phyloP scores from a whole-genome alignment of 1,140 invertebrate species.

The Eriosoma lanigerum region DNA sequence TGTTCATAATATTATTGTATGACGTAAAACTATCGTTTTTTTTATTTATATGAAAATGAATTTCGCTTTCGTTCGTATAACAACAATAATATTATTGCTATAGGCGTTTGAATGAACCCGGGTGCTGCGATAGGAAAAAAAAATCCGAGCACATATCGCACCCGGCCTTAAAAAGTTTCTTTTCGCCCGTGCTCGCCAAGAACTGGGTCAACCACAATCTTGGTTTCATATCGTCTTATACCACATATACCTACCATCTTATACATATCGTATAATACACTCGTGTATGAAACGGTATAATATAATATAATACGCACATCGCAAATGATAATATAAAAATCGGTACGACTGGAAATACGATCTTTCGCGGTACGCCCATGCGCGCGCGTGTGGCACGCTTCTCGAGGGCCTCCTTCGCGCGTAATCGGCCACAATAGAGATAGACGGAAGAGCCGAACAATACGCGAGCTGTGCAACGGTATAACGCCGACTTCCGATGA shows the following conservation, averaged over 20 bases:
- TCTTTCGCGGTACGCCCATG: slow-evolving; percentile 28
- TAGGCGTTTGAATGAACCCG: no score
- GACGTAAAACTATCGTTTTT: no score
- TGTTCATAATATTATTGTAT: no score
- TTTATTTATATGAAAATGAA: background rate
- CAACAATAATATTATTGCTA: no score
- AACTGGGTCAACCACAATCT: slow-evolving; percentile 17
- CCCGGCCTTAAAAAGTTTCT: background rate
- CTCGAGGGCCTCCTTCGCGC: background rate
- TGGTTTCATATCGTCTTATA: background rate
- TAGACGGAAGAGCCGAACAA: slow-evolving; percentile 50
- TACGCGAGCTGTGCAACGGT: slow-evolving; percentile 41
- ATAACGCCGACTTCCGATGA: slow-evolving; percentile 48
- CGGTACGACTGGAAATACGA: background rate
- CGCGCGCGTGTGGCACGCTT: slow-evolving; percentile 25
- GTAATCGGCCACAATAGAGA: slow-evolving; percentile 7
- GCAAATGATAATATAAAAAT: background rate
- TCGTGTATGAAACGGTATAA: background rate
- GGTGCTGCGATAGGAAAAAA: no score
- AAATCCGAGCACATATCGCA: background rate
- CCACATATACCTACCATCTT: background rate
- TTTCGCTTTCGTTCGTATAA: background rate
- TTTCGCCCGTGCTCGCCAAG: background rate
- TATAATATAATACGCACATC: background rate
- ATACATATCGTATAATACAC: background rate